These are phyloP conservation scores for Aphis craccivora DNA, from an alignment of 1,140 invertebrate genomes.

Conservation along the genomic window DNA sequence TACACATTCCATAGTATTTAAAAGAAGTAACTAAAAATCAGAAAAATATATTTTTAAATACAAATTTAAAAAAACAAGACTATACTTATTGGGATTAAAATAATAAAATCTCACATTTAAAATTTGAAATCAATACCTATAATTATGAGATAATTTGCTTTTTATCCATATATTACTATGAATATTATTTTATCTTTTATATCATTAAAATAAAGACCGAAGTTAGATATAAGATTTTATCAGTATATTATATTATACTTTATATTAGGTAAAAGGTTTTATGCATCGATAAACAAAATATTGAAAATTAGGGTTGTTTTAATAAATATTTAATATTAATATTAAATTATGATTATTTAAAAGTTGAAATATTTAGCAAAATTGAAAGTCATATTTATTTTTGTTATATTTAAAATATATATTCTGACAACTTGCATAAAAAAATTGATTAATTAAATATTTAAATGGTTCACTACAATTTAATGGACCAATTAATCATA, in stretches of 20 bases:
- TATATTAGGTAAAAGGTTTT: neutral
- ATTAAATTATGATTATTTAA: neutral
- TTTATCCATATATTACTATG: no score
- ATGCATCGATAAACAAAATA: neutral
- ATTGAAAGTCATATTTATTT: neutral
- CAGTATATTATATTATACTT: neutral
- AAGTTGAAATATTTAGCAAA: neutral
- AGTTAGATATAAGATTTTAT: neutral
- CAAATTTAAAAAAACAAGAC: neutral
- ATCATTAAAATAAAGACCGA: neutral
- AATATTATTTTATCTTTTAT: neutral
- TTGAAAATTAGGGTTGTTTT: neutral
- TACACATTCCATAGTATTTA: neutral
- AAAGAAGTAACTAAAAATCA: neutral
- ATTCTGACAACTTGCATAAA: neutral
- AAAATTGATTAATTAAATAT: neutral
- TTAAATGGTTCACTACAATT: neutral
- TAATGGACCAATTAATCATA: neutral
- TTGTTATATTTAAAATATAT: neutral
- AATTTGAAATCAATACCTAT: neutral
- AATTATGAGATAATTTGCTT: no score
- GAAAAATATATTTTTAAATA: neutral
- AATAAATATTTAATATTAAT: neutral
- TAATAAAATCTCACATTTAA: neutral
- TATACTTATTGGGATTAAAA: neutral